Base-by-base conservation (phyloP, 2,888 invertebrate genomes). In the Uloborus plumipes region DNA sequence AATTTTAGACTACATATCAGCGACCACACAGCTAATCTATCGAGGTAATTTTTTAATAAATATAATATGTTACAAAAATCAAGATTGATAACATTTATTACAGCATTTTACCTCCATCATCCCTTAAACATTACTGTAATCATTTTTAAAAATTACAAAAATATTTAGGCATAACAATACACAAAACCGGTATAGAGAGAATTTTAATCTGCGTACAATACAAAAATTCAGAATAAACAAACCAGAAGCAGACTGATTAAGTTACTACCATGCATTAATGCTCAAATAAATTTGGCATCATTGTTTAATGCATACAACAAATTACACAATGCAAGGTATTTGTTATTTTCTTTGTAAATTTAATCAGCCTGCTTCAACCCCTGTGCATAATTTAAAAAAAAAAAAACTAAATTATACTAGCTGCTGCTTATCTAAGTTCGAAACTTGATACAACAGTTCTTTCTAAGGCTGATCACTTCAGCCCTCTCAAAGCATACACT, bases 101-200 rank as follows among this genome's bases (percentile, higher is more conserved):
- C 59, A 59, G 22, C 13, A 22, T 18, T 20, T 59, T 18, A 59
- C 22, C 22, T 59, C 20, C 2, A 22, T 59, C 14, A 20, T 22
- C n/a, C 18, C 59, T 59, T 14, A 18, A 39, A n/a, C 64, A 64
- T 39, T 64, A 64, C 47, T 26, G 26, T 26, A 26, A 26, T 26
- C 26, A 64, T 18, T 47, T 31, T 39, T 64, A 62, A 15, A 62
- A 16, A 62, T 31, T 82, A 82, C 81, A 82, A 82, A 82, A 76
- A 76, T 82, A 82, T 82, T 59, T 76, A 82, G 65, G 53, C 20
- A 62, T 22, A 58, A 66, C 70, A 75, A 39, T 71, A 82, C 69
- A 82, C 66, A 76, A 26, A 71, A 82, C 70, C 70, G 62, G 49
- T 70, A 69, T 62, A 65, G n/a, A 51, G 53, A 49, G 31, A 62